Evolutionary conservation across 2,113 vertebrate genomes (phyloP).

Genomic region (Phalacrocorax pelagicus): DNA sequence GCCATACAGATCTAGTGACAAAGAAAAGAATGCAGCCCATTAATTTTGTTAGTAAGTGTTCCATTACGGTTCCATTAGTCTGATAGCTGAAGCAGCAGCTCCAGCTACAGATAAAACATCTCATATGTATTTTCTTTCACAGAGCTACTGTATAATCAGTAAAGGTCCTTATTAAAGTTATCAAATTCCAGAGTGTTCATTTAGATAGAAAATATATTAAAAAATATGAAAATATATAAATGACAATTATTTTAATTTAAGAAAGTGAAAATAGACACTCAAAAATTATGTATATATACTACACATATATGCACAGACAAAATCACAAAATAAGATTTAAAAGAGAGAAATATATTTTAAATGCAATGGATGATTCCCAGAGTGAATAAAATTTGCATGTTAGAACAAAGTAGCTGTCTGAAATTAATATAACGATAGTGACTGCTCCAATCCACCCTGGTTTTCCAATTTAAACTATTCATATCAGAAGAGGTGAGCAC

Average conservation of each 20-base stretch:
- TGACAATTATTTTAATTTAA: neutral
- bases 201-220: neutral
- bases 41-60: conserved; percentile 33
- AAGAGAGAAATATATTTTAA: neutral
- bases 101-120: neutral
- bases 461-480: neutral
- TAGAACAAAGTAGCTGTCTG: neutral
- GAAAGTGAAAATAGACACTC: neutral
- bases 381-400: neutral
- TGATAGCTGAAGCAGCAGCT: conserved; percentile 8
- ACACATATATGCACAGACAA: neutral
- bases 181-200: neutral
- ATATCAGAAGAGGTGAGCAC: neutral
- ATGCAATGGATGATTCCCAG: neutral
- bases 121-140: neutral
- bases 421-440: neutral
- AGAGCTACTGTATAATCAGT: neutral
- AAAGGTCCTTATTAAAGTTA: neutral
- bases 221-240: neutral
- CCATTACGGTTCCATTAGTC: conserved; percentile 26
- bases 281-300: neutral
- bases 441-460: neutral
- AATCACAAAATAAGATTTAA: neutral
- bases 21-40: conserved; percentile 25
- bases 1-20: conserved; percentile 18